These are phyloP conservation scores for Perccottus glenii DNA, from an alignment of 2,113 vertebrate species.

Conservation along the genomic window DNA sequence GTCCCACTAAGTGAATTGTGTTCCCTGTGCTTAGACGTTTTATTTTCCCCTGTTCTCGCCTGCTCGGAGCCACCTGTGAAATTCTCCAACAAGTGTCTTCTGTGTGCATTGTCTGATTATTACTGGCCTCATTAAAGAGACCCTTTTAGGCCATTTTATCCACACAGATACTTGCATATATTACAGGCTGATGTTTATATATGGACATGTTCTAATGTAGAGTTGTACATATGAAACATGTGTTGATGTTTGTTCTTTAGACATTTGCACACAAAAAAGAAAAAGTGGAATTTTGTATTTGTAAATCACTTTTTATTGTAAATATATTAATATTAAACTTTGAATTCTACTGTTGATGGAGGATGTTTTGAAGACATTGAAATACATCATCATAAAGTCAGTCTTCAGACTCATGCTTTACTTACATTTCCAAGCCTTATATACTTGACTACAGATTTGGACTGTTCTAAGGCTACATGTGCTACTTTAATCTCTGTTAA, in stretches of 20 bases:
- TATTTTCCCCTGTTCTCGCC: constrained; percentile 2
- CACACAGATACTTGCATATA: constrained; percentile 4
- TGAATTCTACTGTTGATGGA: too few relatives aligned
- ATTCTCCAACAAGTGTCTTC: constrained; percentile 39
- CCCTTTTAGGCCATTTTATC: neutral
- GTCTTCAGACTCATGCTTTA: too few relatives aligned
- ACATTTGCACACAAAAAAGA: too few relatives aligned
- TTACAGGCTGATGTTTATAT: neutral
- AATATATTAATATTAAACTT: too few relatives aligned
- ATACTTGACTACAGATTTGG: too few relatives aligned
- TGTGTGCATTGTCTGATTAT: constrained; percentile 43
- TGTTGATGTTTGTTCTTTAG: too few relatives aligned
- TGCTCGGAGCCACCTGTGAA: constrained; percentile 30
- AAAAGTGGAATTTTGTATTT: too few relatives aligned
- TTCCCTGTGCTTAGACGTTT: neutral
- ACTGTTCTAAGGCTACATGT: too few relatives aligned
- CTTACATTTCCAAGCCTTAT: too few relatives aligned
- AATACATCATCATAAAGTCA: too few relatives aligned
- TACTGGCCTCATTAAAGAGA: constrained; percentile 39
- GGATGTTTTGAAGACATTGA: too few relatives aligned
- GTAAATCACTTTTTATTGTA: too few relatives aligned
- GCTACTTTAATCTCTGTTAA: neutral
- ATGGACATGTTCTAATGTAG: neutral
- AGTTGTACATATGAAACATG: neutral
- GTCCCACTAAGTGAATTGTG: constrained; percentile 26